Evolutionary conservation across 2,113 vertebrate species (phyloP).

Genomic region (Phyllostomus discolor): DNA sequence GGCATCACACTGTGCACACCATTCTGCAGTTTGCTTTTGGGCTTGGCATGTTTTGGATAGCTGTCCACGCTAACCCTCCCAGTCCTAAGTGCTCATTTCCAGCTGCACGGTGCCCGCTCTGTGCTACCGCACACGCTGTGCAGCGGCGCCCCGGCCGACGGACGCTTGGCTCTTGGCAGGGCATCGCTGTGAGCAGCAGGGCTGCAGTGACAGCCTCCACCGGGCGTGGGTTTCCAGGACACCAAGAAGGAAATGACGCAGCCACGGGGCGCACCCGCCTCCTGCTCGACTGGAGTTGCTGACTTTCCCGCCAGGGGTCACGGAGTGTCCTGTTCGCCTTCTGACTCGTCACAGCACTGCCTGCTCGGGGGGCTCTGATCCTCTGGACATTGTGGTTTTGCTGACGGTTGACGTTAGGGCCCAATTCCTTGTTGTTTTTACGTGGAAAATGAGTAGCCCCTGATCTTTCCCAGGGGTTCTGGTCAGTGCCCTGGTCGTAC

Average conservation of each 20-base stretch:
- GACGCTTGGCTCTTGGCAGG: not conserved
- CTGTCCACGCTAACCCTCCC: not conserved
- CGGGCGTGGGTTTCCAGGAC: not conserved
- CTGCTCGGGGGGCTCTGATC: not conserved
- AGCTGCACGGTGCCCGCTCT: rapidly evolving
- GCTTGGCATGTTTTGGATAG: not conserved
- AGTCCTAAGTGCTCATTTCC: not conserved
- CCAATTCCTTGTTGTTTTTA: not conserved
- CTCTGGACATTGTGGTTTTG: not conserved
- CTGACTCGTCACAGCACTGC: not conserved
- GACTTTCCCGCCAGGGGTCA: not conserved
- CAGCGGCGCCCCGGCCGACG: not conserved
- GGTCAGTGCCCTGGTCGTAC: not conserved
- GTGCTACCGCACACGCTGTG: not conserved
- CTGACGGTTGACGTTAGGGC: not conserved
- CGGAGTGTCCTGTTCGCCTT: not conserved
- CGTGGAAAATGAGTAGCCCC: not conserved
- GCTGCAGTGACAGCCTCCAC: not conserved
- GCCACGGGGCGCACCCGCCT: rapidly evolving
- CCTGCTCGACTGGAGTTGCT: not conserved
- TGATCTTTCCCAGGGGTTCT: not conserved
- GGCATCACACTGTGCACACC: rapidly evolving
- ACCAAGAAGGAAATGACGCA: not conserved
- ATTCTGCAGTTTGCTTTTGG: not conserved
- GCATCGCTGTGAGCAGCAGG: not conserved